Percentiles rank a stretch among this genome's conserved stretches.
Evolutionary conservation across 2,113 vertebrate genomes (phyloP).

Genomic region (Microtus oregoni): DNA sequence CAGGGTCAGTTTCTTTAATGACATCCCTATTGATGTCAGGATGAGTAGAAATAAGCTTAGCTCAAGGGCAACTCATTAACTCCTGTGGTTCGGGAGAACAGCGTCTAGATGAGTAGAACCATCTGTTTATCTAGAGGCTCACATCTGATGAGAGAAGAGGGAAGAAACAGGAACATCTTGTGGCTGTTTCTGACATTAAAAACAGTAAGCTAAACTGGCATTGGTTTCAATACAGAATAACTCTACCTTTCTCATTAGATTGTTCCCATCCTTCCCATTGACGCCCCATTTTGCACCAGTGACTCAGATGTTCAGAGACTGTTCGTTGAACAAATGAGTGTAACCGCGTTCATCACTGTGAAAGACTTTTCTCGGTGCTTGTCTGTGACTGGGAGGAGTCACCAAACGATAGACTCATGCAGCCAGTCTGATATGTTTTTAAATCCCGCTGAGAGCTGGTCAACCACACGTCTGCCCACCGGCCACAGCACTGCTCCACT

Average conservation of each 20-base stretch:
- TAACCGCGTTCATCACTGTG: neutral
- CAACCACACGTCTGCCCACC: neutral
- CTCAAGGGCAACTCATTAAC: neutral
- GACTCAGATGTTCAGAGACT: neutral
- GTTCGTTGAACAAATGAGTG: neutral
- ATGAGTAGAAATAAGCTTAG: neutral
- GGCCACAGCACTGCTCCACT: neutral
- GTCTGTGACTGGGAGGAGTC: neutral
- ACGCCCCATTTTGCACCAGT: neutral
- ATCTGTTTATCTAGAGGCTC: neutral
- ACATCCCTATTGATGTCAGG: neutral
- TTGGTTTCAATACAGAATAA: neutral
- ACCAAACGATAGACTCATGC: neutral
- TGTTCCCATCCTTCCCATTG: slow-evolving; percentile 28
- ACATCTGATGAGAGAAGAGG: neutral
- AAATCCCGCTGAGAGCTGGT: neutral
- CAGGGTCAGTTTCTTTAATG: slow-evolving; percentile 31
- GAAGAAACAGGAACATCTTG: slow-evolving; percentile 9
- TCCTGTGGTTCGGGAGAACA: neutral
- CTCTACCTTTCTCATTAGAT: slow-evolving; percentile 9
- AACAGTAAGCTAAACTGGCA: neutral
- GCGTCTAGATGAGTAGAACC: neutral
- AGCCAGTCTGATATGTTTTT: neutral
- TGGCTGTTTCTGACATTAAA: slow-evolving; percentile 11
- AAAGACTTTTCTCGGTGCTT: neutral